phyloP scores from a whole-genome alignment of 2,113 vertebrate genomes.

The Solea solea region DNA sequence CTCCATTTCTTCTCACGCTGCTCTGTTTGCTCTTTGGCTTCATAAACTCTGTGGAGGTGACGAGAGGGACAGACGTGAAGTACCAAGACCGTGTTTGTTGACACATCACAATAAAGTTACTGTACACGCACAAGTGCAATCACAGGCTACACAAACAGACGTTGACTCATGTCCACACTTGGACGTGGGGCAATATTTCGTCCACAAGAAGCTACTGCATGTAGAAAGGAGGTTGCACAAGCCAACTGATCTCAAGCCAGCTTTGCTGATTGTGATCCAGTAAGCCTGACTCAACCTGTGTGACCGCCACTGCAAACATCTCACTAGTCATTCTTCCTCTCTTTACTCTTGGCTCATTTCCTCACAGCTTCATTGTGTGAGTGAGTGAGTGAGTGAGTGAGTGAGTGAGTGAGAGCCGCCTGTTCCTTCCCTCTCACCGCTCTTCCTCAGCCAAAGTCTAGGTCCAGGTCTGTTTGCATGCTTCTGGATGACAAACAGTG shows the following conservation, averaged over 20 bases:
- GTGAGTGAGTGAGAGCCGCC: background rate
- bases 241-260: conserved; percentile 10
- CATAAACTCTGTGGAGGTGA: conserved; percentile 9
- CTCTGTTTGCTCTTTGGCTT: conserved; percentile 33
- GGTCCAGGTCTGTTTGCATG: background rate
- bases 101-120: background rate
- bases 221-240: background rate
- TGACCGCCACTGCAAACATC: conserved; percentile 2
- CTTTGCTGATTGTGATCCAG: conserved; percentile 2
- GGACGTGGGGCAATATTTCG: background rate
- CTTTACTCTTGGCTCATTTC: conserved; percentile 41
- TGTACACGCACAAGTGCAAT: background rate
- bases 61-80: conserved; percentile 9
- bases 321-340: conserved; percentile 29
- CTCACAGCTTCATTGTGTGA: conserved; percentile 45
- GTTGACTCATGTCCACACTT: background rate
- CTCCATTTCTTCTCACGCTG: conserved; percentile 10
- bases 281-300: conserved; percentile 32
- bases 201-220: background rate
- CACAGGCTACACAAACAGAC: background rate
- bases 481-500: conserved; percentile 17
- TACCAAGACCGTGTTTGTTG: conserved; percentile 13
- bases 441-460: conserved; percentile 15
- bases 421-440: conserved; percentile 36
- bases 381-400: background rate